Evolutionary conservation across 2,888 invertebrate genomes (phyloP).

Genomic region (Venusia cambrica): DNA sequence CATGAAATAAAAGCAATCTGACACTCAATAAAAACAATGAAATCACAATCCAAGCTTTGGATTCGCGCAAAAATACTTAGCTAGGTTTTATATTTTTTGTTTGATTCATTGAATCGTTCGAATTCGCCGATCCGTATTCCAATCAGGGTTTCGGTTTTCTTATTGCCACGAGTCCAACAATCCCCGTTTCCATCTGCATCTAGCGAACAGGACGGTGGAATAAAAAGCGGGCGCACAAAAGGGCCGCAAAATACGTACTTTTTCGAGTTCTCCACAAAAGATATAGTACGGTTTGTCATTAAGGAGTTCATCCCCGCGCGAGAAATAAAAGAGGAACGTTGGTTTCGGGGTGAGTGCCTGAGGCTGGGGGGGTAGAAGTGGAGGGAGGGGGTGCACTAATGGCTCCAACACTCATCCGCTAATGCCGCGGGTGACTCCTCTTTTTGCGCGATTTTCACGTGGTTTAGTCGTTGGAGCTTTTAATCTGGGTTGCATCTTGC

Average conservation of each 20-base stretch:
- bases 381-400: slow-evolving; percentile 64
- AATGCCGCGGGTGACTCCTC: slow-evolving; percentile 80
- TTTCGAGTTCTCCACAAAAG: slow-evolving; percentile 80
- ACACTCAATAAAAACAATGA: slow-evolving; percentile 11
- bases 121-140: slow-evolving; percentile 31
- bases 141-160: slow-evolving; percentile 54
- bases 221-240: slow-evolving; percentile 77
- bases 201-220: slow-evolving; percentile 49
- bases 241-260: slow-evolving; percentile 80
- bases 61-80: slow-evolving; percentile 22
- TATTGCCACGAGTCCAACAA: slow-evolving; percentile 52
- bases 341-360: slow-evolving; percentile 56
- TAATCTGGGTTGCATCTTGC: slow-evolving; percentile 76
- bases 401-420: slow-evolving; percentile 81
- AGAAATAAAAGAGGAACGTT: slow-evolving; percentile 79
- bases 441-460: slow-evolving; percentile 80
- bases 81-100: slow-evolving; percentile 17
- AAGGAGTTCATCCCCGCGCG: slow-evolving; percentile 81
- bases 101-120: slow-evolving; percentile 27
- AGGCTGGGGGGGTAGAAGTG: slow-evolving; percentile 35
- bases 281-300: slow-evolving; percentile 82
- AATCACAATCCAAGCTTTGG: slow-evolving; percentile 18
- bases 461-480: slow-evolving; percentile 78
- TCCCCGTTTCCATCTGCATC: slow-evolving; percentile 52
- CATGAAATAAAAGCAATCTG: slow-evolving; percentile 1